Conservation (phyloP, 2,797 vertebrate species). For the Eidolon dupreanum region DNA sequence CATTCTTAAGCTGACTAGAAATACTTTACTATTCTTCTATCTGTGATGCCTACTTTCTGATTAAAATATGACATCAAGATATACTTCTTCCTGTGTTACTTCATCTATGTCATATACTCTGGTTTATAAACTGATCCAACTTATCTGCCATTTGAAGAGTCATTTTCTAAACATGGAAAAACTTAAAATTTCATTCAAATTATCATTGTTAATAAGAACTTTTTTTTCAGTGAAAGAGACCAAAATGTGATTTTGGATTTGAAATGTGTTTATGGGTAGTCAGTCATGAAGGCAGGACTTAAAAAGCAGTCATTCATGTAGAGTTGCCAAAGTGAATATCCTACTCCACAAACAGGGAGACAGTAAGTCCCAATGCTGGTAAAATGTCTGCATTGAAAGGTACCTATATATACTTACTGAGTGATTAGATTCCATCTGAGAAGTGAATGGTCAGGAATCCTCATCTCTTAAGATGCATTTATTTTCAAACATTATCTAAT, state of each 20-base stretch:
- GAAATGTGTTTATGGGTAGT: neutral
- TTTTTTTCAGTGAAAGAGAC: neutral
- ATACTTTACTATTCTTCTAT: slow-evolving; percentile 49
- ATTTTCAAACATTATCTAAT: slow-evolving; percentile 40
- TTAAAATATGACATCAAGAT: slow-evolving; percentile 39
- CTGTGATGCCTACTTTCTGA: slow-evolving; percentile 38
- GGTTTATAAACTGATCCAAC: neutral
- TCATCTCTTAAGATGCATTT: slow-evolving; percentile 28
- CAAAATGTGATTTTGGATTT: neutral
- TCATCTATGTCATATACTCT: slow-evolving; percentile 26
- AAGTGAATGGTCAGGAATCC: neutral
- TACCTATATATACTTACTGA: neutral
- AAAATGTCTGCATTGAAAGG: neutral
- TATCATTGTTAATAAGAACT: neutral
- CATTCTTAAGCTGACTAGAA: neutral
- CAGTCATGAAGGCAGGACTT: neutral
- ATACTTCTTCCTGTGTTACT: neutral
- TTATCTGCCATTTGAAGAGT: neutral
- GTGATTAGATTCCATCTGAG: slow-evolving; percentile 20
- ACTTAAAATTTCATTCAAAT: neutral
- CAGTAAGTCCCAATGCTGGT: neutral
- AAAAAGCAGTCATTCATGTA: neutral
- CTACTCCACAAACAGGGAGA: neutral
- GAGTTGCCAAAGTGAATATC: slow-evolving; percentile 27
- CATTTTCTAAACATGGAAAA: neutral